Percentiles rank a stretch among this genome's conserved stretches.
Conservation (phyloP, 2,113 vertebrate genomes). For the Hiodon tergisus region DNA sequence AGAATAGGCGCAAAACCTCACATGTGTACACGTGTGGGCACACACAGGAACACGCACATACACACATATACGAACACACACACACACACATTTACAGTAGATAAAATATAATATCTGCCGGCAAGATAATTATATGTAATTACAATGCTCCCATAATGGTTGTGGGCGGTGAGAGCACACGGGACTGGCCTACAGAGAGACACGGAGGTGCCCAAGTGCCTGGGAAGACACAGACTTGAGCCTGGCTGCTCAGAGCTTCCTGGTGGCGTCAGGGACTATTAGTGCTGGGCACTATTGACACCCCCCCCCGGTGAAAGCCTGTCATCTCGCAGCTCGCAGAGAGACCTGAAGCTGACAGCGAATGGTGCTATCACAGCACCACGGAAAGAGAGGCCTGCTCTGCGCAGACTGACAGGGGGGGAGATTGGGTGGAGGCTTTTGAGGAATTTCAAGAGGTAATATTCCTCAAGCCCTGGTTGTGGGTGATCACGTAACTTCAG, state of each 20-base stretch:
- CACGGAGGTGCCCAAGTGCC: too few species aligned
- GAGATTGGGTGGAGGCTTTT: too few species aligned
- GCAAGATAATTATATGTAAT: not conserved
- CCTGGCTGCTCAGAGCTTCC: too few species aligned
- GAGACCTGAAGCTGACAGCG: not conserved
- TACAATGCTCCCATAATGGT: constrained; percentile 27
- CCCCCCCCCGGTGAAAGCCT: constrained; percentile 25
- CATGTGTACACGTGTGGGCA: not conserved
- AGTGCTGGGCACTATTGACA: constrained; percentile 23
- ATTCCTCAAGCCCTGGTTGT: too few species aligned
- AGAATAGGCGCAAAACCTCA: not conserved
- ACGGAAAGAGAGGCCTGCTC: constrained; percentile 4
- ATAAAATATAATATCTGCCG: not conserved
- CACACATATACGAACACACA: not conserved
- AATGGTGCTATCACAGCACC: constrained; percentile 29
- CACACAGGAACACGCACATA: constrained; percentile 7
- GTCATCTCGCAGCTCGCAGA: constrained; percentile 28
- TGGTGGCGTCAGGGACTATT: constrained; percentile 23
- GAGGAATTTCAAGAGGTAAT: too few species aligned
- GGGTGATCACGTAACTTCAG: too few species aligned
- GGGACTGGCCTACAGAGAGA: too few species aligned
- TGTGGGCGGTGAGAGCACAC: too few species aligned
- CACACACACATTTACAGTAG: not conserved
- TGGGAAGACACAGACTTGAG: too few species aligned
- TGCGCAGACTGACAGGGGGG: too few species aligned